These are phyloP conservation scores for Gymnarchus niloticus DNA, from an alignment of 2,113 vertebrate species.

Conservation along the genomic window DNA sequence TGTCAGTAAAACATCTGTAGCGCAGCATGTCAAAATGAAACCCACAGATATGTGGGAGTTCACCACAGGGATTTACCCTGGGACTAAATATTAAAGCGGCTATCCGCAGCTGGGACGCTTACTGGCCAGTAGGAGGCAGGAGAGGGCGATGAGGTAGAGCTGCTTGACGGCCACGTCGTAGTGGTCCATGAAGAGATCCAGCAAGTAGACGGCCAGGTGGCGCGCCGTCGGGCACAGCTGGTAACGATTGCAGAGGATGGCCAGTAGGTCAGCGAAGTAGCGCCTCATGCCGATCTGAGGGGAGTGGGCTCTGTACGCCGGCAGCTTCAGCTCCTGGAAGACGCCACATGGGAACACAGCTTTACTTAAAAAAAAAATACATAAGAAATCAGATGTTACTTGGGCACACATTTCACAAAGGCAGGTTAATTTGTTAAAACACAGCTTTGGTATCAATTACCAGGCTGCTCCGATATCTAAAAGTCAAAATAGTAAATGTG, in stretches of 20 bases:
- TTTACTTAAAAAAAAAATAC: not conserved
- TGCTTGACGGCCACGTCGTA: constrained; percentile 75
- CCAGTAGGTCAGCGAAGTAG: constrained; percentile 78
- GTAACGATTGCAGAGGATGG: constrained; percentile 74
- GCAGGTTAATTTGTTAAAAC: not conserved
- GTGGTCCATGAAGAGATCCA: constrained; percentile 87
- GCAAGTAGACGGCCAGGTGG: constrained; percentile 79
- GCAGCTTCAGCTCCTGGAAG: constrained; percentile 78
- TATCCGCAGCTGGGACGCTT: no score
- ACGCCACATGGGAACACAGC: not conserved
- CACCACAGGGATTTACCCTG: not conserved
- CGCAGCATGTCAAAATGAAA: not conserved
- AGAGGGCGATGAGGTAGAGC: constrained; percentile 72
- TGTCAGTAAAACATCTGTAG: not conserved
- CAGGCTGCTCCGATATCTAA: not conserved
- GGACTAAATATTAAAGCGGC: not conserved
- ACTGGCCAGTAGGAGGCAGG: constrained; percentile 86
- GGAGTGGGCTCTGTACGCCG: constrained; percentile 73
- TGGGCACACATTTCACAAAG: not conserved
- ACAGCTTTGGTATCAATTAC: not conserved
- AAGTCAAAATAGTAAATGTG: not conserved
- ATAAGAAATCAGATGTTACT: not conserved
- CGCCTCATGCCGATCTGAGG: constrained; percentile 81
- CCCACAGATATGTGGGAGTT: not conserved
- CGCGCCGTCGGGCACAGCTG: constrained; percentile 75